phyloP scores from a whole-genome alignment of 2,797 vertebrate species.

The Dallia pectoralis region DNA sequence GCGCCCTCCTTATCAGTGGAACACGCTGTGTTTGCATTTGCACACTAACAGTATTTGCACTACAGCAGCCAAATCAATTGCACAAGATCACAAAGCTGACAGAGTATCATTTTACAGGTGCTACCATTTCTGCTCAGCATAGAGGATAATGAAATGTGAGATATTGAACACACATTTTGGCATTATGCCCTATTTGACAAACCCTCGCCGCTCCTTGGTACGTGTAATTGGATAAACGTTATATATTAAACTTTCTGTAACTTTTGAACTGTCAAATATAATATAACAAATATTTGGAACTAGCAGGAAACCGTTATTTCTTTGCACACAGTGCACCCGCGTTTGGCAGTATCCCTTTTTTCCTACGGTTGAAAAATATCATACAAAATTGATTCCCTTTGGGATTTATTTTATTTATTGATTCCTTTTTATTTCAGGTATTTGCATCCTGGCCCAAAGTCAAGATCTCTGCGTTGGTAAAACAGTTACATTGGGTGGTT shows the following conservation, averaged over 20 bases:
- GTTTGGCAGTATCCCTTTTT: constrained; percentile 12
- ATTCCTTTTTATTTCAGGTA: constrained; percentile 6
- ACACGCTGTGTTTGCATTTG: constrained; percentile 28
- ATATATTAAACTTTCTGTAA: neutral
- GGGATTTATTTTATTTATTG: constrained; percentile 8
- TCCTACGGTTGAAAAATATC: constrained; percentile 14
- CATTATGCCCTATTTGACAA: neutral
- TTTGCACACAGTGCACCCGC: constrained; percentile 15
- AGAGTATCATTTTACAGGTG: constrained; percentile 6
- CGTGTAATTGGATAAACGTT: constrained; percentile 8
- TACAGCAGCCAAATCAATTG: constrained; percentile 9
- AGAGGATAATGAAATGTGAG: neutral
- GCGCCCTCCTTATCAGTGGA: constrained; percentile 22
- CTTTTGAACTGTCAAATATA: constrained; percentile 20
- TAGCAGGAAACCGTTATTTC: constrained; percentile 27
- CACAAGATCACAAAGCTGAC: constrained; percentile 3
- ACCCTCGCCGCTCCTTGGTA: constrained; percentile 14
- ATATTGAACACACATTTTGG: constrained; percentile 5
- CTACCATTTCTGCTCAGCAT: constrained; percentile 14
- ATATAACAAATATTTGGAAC: constrained; percentile 21
- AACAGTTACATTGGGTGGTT: neutral
- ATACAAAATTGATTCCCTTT: constrained; percentile 9
- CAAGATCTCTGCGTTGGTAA: neutral
- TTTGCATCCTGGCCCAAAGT: constrained; percentile 7
- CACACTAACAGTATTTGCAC: constrained; percentile 19